Evolutionary conservation across 2,888 invertebrate genomes (phyloP).

Genomic region (Hydroisotoma schaefferi): DNA sequence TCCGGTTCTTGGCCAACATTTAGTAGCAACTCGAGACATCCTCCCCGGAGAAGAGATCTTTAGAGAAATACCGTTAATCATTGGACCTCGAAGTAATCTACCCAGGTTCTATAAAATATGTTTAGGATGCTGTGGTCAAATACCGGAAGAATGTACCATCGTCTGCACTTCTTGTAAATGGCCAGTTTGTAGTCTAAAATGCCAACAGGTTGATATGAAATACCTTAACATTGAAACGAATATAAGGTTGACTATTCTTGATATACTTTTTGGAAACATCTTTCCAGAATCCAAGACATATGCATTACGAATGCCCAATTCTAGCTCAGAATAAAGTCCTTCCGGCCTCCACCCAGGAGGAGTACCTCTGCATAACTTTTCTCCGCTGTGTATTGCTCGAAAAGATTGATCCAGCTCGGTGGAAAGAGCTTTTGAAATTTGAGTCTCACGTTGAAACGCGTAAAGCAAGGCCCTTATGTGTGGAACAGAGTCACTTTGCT

Average conservation of each 20-base stretch:
- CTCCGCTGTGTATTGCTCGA: conserved; percentile 64
- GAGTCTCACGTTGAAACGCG: conserved; percentile 64
- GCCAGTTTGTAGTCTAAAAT: conserved; percentile 64
- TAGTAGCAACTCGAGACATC: conserved; percentile 67
- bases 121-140: conserved; percentile 67
- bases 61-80: conserved; percentile 67
- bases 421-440: conserved; percentile 57
- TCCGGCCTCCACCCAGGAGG: conserved; percentile 52
- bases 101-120: conserved; percentile 57
- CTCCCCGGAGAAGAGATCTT: conserved; percentile 67
- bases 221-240: not conserved
- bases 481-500: conserved; percentile 25
- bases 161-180: conserved; percentile 57
- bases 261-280: not conserved
- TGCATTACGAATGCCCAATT: conserved; percentile 55
- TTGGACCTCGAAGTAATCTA: conserved; percentile 59
- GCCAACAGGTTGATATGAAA: conserved; percentile 53
- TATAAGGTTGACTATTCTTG: not conserved
- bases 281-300: conserved; percentile 53
- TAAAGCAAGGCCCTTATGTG: conserved; percentile 52
- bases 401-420: conserved; percentile 57
- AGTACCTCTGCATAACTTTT: conserved; percentile 65
- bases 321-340: conserved; percentile 12
- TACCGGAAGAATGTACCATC: not conserved
- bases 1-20: conserved; percentile 62